These are phyloP conservation scores for Linurgus olivaceus DNA, from an alignment of 2,797 vertebrate species.

Conservation along the genomic window DNA sequence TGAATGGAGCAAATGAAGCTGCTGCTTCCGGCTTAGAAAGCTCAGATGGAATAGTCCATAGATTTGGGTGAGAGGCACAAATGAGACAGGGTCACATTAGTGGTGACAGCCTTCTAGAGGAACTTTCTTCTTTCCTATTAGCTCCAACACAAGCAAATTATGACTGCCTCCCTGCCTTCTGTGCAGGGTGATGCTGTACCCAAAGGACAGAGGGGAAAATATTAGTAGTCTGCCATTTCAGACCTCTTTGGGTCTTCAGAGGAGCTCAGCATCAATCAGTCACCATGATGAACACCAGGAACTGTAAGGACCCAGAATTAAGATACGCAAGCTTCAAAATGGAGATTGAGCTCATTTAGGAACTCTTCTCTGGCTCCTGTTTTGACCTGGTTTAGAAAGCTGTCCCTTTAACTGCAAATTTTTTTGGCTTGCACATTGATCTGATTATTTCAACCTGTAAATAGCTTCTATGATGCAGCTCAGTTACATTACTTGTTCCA, in stretches of 20 bases:
- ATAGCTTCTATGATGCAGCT: slow-evolving; percentile 24
- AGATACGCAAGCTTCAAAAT: not conserved
- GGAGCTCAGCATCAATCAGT: not conserved
- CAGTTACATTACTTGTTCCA: slow-evolving; percentile 9
- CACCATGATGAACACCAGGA: not conserved
- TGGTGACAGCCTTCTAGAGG: not conserved
- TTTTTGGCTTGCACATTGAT: slow-evolving; percentile 12
- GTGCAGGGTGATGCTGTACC: not conserved
- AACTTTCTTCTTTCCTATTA: slow-evolving; percentile 2
- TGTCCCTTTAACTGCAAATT: not conserved
- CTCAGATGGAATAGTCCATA: not conserved
- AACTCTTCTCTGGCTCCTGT: not conserved
- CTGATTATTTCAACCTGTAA: slow-evolving; percentile 45
- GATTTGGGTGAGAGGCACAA: not conserved
- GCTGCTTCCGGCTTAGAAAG: not conserved
- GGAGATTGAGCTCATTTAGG: not conserved
- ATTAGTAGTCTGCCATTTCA: not conserved
- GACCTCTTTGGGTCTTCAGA: not conserved
- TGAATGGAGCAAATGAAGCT: not conserved
- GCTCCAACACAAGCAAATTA: not conserved
- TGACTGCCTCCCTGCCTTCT: not conserved
- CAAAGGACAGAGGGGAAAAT: not conserved
- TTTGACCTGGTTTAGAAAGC: not conserved
- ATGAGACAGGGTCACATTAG: not conserved
- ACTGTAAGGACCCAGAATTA: not conserved